Conservation (phyloP, 2,888 invertebrate genomes). For the Xanthia togata region DNA sequence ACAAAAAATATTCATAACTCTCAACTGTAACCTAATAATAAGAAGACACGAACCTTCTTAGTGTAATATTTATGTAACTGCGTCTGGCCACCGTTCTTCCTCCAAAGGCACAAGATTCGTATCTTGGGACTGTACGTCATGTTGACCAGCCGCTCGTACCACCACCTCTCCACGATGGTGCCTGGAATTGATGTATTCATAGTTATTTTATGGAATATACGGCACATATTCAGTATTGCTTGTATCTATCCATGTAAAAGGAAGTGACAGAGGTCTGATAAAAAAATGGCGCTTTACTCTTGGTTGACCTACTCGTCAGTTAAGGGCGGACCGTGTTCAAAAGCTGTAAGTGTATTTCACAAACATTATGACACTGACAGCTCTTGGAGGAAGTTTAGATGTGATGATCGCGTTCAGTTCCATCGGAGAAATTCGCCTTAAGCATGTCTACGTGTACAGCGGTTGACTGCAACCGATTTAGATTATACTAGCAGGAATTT, state of each 20-base stretch:
- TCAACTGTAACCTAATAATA: background rate
- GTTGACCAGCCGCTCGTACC: constrained; percentile 99
- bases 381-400: background rate
- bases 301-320: background rate
- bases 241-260: background rate
- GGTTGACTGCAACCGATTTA: background rate
- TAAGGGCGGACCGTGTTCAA: background rate
- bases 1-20: background rate
- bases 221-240: background rate
- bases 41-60: constrained; percentile 94
- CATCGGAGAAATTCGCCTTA: background rate
- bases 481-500: background rate
- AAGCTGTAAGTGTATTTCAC: background rate
- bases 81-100: constrained; percentile 97
- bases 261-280: background rate
- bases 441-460: background rate
- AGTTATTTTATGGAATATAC: background rate
- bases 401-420: background rate
- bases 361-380: background rate
- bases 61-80: constrained; percentile 99
- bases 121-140: constrained; percentile 99
- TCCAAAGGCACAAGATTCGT: constrained; percentile 98
- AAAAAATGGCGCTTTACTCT: background rate
- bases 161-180: constrained; percentile 98
- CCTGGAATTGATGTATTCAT: constrained; percentile 83